These are phyloP conservation scores for Macrobrachium nipponense DNA, from an alignment of 1,140 invertebrate genomes.

Conservation along the genomic window DNA sequence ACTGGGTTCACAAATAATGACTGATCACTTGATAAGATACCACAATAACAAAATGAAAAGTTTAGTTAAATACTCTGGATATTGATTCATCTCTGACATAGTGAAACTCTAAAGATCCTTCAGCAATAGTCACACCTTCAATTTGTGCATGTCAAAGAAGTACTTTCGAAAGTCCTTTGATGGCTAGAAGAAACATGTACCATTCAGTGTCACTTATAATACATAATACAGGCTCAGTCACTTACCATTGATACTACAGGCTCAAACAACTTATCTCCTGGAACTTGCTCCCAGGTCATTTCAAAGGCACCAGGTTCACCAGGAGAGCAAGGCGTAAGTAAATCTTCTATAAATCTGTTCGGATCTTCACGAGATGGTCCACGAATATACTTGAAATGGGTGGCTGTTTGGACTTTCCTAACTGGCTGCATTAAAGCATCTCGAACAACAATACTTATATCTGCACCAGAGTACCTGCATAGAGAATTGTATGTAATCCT, in stretches of 20 bases:
- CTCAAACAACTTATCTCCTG: slow-evolving; percentile 95
- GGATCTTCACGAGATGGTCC: slow-evolving; percentile 90
- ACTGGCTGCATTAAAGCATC: slow-evolving; percentile 99
- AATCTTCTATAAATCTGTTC: slow-evolving; percentile 85
- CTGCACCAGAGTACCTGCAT: slow-evolving; percentile 92
- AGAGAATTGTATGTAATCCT: slow-evolving; percentile 29
- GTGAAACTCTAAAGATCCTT: too few relatives aligned
- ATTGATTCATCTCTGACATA: too few relatives aligned
- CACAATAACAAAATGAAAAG: too few relatives aligned
- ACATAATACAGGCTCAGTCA: too few relatives aligned
- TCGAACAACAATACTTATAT: slow-evolving; percentile 97
- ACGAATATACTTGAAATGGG: slow-evolving; percentile 89
- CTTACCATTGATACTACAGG: slow-evolving; percentile 93
- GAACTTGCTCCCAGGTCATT: slow-evolving; percentile 98
- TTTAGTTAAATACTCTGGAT: too few relatives aligned
- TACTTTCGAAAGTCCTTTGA: too few relatives aligned
- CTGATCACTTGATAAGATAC: too few relatives aligned
- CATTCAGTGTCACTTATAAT: too few relatives aligned
- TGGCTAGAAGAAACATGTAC: too few relatives aligned
- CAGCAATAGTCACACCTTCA: too few relatives aligned
- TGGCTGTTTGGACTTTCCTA: slow-evolving; percentile 97
- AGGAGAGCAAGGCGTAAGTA: slow-evolving; percentile 96
- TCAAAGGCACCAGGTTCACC: slow-evolving; percentile 92
- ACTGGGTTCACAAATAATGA: too few relatives aligned
- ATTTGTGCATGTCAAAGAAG: too few relatives aligned